Evolutionary conservation across 2,113 vertebrate genomes (phyloP), one percentile per base, ranked within the genome.

Genomic region (Amphiprion percula): DNA sequence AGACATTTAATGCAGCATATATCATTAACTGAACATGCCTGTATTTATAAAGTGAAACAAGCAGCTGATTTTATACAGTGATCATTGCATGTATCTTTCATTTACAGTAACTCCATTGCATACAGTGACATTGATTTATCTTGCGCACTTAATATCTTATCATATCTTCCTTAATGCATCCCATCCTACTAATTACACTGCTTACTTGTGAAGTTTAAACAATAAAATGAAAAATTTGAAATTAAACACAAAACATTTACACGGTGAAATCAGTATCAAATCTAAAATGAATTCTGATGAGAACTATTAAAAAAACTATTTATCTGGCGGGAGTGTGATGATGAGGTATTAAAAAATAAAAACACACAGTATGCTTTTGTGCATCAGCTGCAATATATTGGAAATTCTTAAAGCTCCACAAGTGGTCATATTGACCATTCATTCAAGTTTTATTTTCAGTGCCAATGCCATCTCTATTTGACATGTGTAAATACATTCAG

Each of bases 1-100:
- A 39, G 54, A 62, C 30, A 7, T 0, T 74, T 4, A 62, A 82
- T 44, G 84, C 63, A 77, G 12, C 82, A 87, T 65, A 46, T 26
- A 44, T 44, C 30, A 39, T 24, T 59, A 60, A 65, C 64, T 59
- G 63, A 73, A 44, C 41, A 11, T 41, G 33, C 64, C 28, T 49
- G 47, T 17, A 61, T 30, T n/a, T 15, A 44, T 28, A 2, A 53
- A 70, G 21, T 33, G 24, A n/a, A 4, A 15, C n/a, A 55, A 28
- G 41, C 41, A 44, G 41, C 10, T 12, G 10, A 44, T 44, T 44
- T 44, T 14, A 2, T 44, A 14, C 41, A 44, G 41, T 44, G 2
- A 19, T 52, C 23, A 37, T 46, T 65, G 16, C 6, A 64, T 53
- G 5, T 6, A 1, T 41, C 21, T 19, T 54, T 55, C n/a, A 72